phyloP scores from a whole-genome alignment of 1,140 invertebrate genomes.

The Drosophila micromelanica region DNA sequence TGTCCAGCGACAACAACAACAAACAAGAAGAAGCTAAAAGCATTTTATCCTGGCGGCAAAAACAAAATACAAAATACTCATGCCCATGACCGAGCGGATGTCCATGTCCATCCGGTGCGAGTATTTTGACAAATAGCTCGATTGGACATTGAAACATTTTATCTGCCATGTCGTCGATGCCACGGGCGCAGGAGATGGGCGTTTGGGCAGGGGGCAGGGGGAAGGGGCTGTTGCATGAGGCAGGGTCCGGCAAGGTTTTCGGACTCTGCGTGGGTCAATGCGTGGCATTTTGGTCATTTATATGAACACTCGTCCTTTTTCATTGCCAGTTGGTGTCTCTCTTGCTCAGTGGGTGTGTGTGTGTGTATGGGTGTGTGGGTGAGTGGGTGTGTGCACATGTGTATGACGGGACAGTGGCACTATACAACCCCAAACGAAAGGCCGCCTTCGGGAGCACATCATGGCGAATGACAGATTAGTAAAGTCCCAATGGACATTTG shows the following conservation, averaged over 20 bases:
- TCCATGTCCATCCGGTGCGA: conserved; percentile 64
- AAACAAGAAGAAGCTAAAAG: conserved; percentile 8
- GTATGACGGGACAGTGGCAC: conserved; percentile 32
- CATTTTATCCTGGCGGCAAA: conserved; percentile 19
- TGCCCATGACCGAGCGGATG: conserved; percentile 15
- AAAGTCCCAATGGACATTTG: conserved; percentile 84
- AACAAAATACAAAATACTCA: conserved; percentile 24
- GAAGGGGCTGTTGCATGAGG: conserved; percentile 10
- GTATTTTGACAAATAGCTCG: conserved; percentile 83
- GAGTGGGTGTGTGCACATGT: conserved; percentile 55
- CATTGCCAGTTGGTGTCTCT: conserved; percentile 65
- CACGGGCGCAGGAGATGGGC: conserved; percentile 22
- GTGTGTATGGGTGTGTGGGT: background rate
- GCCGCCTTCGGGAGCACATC: conserved; percentile 79
- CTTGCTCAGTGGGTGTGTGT: conserved; percentile 5
- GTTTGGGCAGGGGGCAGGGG: conserved; percentile 1
- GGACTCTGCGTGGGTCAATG: conserved; percentile 72
- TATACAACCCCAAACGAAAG: conserved; percentile 64
- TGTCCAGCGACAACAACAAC: background rate
- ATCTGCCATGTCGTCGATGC: conserved; percentile 81
- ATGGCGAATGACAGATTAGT: conserved; percentile 83
- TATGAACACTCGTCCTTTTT: conserved; percentile 82
- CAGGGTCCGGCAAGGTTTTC: conserved; percentile 28
- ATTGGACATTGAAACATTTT: conserved; percentile 84
- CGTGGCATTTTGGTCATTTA: conserved; percentile 84